Percentiles rank a stretch among this genome's conserved stretches.
These are phyloP conservation scores for Pectinophora gossypiella DNA, from an alignment of 1,140 invertebrate species.

Conservation along the genomic window DNA sequence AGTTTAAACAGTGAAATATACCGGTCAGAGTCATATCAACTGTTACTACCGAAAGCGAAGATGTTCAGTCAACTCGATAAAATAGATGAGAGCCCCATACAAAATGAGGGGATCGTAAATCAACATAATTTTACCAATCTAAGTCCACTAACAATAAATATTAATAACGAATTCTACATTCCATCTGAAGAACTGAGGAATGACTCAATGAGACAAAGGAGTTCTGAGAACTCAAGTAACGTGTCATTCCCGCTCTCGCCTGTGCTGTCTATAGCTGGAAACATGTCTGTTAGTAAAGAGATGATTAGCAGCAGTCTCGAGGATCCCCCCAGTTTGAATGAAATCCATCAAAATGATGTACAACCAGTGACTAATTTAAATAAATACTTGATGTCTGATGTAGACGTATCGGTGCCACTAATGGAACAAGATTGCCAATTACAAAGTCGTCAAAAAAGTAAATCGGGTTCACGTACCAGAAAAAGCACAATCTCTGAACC, in stretches of 20 bases:
- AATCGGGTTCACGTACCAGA: slow-evolving; percentile 15
- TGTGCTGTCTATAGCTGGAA: slow-evolving; percentile 60
- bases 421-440: slow-evolving; percentile 43
- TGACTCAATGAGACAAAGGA: background rate
- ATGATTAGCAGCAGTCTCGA: slow-evolving; percentile 20
- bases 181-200: background rate
- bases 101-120: no score
- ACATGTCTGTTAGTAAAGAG: slow-evolving; percentile 49
- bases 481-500: slow-evolving; percentile 31
- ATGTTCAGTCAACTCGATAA: slow-evolving; percentile 25
- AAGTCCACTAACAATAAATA: no score
- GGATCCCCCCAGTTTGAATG: slow-evolving; percentile 24
- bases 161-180: slow-evolving; percentile 1
- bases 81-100: slow-evolving; percentile 32
- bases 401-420: slow-evolving; percentile 40
- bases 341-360: slow-evolving; percentile 15
- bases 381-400: slow-evolving; percentile 32
- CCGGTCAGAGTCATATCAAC: slow-evolving; percentile 54
- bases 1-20: slow-evolving; percentile 41
- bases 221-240: slow-evolving; percentile 36
- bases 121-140: no score
- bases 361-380: slow-evolving; percentile 16
- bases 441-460: slow-evolving; percentile 17
- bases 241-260: slow-evolving; percentile 53
- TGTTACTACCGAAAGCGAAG: slow-evolving; percentile 28